Conservation (phyloP, 2,888 invertebrate genomes). For the Dorcus hopei region DNA sequence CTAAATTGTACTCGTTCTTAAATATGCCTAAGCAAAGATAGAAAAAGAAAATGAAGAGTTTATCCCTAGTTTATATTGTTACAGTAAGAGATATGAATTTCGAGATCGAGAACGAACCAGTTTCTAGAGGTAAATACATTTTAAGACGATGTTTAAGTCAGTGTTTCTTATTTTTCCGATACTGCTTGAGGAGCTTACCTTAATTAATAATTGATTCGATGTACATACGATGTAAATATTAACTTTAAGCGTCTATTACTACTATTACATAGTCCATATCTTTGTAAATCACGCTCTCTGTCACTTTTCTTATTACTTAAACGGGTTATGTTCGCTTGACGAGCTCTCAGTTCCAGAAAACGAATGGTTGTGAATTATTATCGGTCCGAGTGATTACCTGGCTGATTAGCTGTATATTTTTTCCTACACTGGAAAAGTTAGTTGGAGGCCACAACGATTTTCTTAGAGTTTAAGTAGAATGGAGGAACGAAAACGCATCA, state of each 20-base stretch:
- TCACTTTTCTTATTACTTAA: constrained; percentile 17
- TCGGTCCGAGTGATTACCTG: neutral
- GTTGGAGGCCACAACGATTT: constrained; percentile 37
- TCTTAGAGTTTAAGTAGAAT: constrained; percentile 33
- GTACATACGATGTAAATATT: constrained; percentile 26
- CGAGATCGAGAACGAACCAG: neutral
- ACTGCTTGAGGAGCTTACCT: constrained; percentile 42
- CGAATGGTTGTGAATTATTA: constrained; percentile 5
- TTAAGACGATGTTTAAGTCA: constrained; percentile 35
- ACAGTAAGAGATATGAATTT: constrained; percentile 1
- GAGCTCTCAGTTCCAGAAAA: neutral
- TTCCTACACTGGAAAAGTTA: neutral
- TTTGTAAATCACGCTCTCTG: constrained; percentile 13
- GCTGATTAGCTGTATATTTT: constrained; percentile 2
- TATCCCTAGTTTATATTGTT: constrained; percentile 6
- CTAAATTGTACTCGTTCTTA: constrained; percentile 8
- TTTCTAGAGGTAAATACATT: neutral
- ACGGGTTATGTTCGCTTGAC: neutral
- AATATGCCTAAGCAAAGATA: constrained; percentile 28
- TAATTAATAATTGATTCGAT: constrained; percentile 31
- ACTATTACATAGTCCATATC: constrained; percentile 2
- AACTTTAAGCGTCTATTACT: neutral
- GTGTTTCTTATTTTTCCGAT: constrained; percentile 37
- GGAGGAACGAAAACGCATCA: constrained; percentile 13
- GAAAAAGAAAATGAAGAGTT: constrained; percentile 23